phyloP scores from a whole-genome alignment of 37 sponge, comb jelly and placozoan species.

The Beroe ovata region DNA sequence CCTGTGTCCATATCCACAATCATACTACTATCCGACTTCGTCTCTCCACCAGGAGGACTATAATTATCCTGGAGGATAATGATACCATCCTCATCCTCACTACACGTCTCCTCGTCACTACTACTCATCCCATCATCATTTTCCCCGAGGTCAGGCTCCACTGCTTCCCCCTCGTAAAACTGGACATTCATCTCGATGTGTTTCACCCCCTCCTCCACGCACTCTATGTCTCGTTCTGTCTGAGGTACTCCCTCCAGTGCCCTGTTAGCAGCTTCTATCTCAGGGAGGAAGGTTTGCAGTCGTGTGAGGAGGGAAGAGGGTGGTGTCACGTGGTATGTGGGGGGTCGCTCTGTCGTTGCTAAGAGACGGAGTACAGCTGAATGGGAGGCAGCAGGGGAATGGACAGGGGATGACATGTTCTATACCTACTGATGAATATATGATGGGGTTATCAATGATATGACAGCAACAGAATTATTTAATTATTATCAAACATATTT shows the following conservation, averaged over 20 bases:
- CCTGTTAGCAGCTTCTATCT: conserved; percentile 33
- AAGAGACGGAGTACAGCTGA: conserved; percentile 19
- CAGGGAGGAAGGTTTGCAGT: conserved; percentile 24
- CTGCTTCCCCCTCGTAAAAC: not conserved
- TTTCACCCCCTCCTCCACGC: conserved; percentile 66
- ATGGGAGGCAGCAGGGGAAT: not conserved
- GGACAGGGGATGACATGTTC: not conserved
- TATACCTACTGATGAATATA: no score
- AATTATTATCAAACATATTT: no score
- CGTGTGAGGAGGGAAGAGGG: conserved; percentile 21
- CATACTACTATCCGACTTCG: not conserved
- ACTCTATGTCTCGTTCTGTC: conserved; percentile 44
- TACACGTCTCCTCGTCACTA: not conserved
- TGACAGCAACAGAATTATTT: no score
- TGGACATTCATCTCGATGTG: conserved; percentile 66
- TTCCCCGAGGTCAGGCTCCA: not conserved
- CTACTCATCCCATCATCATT: conserved; percentile 1
- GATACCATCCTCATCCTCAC: conserved; percentile 13
- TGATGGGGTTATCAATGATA: no score
- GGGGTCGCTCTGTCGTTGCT: conserved; percentile 40
- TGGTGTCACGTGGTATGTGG: conserved; percentile 15
- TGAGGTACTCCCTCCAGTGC: conserved; percentile 35
- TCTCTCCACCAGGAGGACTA: not conserved
- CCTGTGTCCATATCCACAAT: conserved; percentile 13
- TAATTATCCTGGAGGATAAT: not conserved